Evolutionary conservation across 2,113 vertebrate species (phyloP), one percentile per base, ranked within the genome.

Genomic region (Abramis brama): DNA sequence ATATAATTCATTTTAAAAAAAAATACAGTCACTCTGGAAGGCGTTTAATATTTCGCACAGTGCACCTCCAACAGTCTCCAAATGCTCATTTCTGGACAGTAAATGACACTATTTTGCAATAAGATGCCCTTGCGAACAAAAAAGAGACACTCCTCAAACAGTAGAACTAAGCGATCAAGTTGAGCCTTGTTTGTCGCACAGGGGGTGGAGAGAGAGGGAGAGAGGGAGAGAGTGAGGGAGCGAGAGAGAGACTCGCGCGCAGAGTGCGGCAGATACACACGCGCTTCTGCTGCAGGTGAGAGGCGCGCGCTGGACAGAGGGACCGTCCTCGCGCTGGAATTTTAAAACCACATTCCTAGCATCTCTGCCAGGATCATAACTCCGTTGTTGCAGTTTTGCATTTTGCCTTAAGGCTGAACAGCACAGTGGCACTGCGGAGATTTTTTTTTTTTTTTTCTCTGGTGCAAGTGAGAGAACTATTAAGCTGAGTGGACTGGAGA

Each of bases 241-340:
- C 77, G 92, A 79, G 92, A 89, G 94, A 86, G 94, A 94, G 96
- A 95, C 97, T 96, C 96, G 95, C 95, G 96, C 95, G 95, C 96
- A 92, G 92, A 94, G 95, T 96, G 97, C 97, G 96, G 97, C 97
- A 97, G 97, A 97, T 96, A 96, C 95, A 95, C 95, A 93, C 94
- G 94, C 95, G 96, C 95, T 94, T 96, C 94, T 93, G 95, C 96
- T 96, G 97, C 97, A 97, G 97, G 97, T 97, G 96, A 95, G 91
- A 94, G 91, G 95, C 93, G 89, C 93, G 90, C 93, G 90, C 90
- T 92, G 94, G 95, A 95, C 94, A 95, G 95, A 94, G 92, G 39
- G 86, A 84, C 88, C 90, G 88, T 89, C 89, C 88, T 85, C 33
- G 39, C 60, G 57, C 73, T 71, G 86, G 89, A 88, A 86, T 83